These are phyloP conservation scores for Drusus annulatus DNA, from an alignment of 1,140 invertebrate species.

Conservation along the genomic window DNA sequence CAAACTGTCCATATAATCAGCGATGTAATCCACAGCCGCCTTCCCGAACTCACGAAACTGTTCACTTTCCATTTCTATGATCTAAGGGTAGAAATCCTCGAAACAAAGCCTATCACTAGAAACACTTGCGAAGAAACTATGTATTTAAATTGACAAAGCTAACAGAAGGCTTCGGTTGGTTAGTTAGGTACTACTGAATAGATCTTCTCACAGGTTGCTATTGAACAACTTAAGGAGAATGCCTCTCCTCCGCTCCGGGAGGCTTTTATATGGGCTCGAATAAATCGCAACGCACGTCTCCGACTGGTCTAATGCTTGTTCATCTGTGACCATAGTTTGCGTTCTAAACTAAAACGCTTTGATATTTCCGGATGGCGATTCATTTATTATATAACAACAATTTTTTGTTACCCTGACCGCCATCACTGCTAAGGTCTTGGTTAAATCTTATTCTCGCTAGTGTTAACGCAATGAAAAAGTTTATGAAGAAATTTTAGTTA, in stretches of 20 bases:
- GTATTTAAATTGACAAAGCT: no score
- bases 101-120: no score
- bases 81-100: background rate
- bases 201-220: background rate
- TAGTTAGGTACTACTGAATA: no score
- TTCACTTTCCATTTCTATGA: slow-evolving; percentile 78
- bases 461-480: no score
- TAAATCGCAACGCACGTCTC: background rate
- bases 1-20: slow-evolving; percentile 85
- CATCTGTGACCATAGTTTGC: slow-evolving; percentile 27
- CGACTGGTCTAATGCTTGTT: background rate
- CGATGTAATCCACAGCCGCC: slow-evolving; percentile 83
- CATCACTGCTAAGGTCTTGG: slow-evolving; percentile 29
- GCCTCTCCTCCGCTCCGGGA: background rate
- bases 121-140: no score
- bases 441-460: background rate
- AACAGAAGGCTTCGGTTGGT: no score
- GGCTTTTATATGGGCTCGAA: slow-evolving; percentile 36
- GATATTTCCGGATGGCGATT: slow-evolving; percentile 5
- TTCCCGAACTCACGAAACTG: slow-evolving; percentile 84
- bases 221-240: slow-evolving; percentile 19
- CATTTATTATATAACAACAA: background rate
- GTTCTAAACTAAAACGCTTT: background rate
- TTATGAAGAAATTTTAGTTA: no score
- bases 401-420: slow-evolving; percentile 15